Conservation (phyloP, 1,140 invertebrate species). For the Drosophila serrata region DNA sequence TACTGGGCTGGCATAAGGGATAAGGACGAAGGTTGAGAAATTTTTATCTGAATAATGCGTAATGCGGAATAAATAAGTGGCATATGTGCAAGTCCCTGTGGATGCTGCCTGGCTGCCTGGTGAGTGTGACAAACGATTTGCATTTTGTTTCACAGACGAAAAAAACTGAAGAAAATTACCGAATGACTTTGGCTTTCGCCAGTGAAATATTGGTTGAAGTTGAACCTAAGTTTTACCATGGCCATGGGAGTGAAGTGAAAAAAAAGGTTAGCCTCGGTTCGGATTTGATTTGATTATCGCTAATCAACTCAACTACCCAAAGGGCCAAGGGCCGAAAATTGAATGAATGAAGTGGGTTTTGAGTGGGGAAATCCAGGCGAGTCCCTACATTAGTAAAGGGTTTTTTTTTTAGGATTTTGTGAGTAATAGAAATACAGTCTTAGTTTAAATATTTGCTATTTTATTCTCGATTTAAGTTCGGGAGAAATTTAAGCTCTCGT, state of each 20-base stretch:
- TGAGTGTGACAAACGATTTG: slow-evolving; percentile 75
- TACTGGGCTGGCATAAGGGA: slow-evolving; percentile 10
- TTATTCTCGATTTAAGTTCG: too few relatives aligned
- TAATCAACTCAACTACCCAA: slow-evolving; percentile 39
- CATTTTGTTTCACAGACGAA: slow-evolving; percentile 59
- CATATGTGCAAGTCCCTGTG: slow-evolving; percentile 34
- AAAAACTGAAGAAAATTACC: slow-evolving; percentile 33
- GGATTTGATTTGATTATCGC: slow-evolving; percentile 48
- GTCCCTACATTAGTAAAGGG: too few relatives aligned
- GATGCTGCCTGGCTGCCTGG: background rate
- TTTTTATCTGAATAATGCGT: slow-evolving; percentile 70
- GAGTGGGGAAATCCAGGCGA: background rate
- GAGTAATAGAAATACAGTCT: too few relatives aligned
- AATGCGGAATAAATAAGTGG: slow-evolving; percentile 79
- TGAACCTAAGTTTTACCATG: background rate
- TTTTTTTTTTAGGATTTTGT: background rate
- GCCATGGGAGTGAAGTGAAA: slow-evolving; percentile 10
- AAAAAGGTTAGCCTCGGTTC: slow-evolving; percentile 17
- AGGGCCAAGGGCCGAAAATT: slow-evolving; percentile 5
- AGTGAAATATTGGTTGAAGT: slow-evolving; percentile 32
- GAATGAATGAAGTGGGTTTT: slow-evolving; percentile 22
- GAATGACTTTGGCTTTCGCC: slow-evolving; percentile 39
- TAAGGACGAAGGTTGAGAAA: slow-evolving; percentile 41
- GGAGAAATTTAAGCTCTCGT: too few relatives aligned
- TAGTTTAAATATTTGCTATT: too few relatives aligned